A percentile compares a stretch with the other conserved stretches of the same genome.
Evolutionary conservation across 2,888 invertebrate species (phyloP).

Genomic region (Agonopterix subpropinquella): DNA sequence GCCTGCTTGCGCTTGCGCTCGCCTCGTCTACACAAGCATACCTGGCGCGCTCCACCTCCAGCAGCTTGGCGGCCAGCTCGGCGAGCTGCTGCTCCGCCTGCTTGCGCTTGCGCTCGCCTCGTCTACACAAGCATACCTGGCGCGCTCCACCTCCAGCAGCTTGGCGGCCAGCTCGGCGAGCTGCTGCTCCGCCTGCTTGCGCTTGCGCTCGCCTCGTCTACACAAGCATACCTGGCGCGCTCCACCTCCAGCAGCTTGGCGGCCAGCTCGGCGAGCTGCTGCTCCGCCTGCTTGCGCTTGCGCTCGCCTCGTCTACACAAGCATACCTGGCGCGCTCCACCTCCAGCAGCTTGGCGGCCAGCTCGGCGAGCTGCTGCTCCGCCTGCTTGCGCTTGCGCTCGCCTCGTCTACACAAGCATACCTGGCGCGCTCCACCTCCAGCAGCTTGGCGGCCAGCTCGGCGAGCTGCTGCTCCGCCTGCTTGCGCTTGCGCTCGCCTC

Average conservation of each 20-base stretch:
- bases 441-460: constrained; percentile 77
- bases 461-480: constrained; percentile 93
- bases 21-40: constrained; percentile 71
- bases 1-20: constrained; percentile 97
- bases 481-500: constrained; percentile 95
- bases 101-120: constrained; percentile 95
- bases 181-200: constrained; percentile 96
- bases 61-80: constrained; percentile 77
- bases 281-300: constrained; percentile 95
- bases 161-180: constrained; percentile 81
- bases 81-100: constrained; percentile 93
- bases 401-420: constrained; percentile 71
- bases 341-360: constrained; percentile 70
- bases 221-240: constrained; percentile 52
- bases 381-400: constrained; percentile 97
- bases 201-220: constrained; percentile 93
- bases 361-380: constrained; percentile 90
- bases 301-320: constrained; percentile 93
- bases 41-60: constrained; percentile 70
- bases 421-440: constrained; percentile 70
- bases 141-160: constrained; percentile 69
- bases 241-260: constrained; percentile 70
- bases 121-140: constrained; percentile 45
- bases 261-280: constrained; percentile 85
- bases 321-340: constrained; percentile 63